A percentile compares a stretch with the other conserved stretches of the same genome.
phyloP scores from a whole-genome alignment of 2,113 vertebrate genomes.

The Amphiprion percula region DNA sequence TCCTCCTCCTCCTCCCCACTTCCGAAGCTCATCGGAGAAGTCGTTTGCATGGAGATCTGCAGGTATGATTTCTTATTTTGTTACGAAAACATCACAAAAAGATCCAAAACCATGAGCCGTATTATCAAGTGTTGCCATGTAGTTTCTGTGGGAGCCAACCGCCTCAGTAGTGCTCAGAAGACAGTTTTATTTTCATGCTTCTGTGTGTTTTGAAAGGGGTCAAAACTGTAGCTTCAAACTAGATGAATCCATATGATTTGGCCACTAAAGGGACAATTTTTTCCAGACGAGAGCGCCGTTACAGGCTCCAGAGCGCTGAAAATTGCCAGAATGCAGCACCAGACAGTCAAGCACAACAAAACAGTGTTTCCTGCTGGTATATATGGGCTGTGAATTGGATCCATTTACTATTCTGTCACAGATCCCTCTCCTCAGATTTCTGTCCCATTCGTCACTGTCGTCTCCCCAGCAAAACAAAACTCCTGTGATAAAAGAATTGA shows the following conservation, averaged over 20 bases:
- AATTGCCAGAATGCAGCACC: conserved; percentile 26
- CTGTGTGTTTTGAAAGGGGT: background rate
- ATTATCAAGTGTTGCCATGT: background rate
- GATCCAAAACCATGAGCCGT: background rate
- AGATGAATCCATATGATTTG: conserved; percentile 11
- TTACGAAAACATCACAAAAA: background rate
- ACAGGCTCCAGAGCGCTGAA: conserved; percentile 31
- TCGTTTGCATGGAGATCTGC: conserved; percentile 97
- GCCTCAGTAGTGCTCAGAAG: background rate
- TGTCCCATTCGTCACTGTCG: conserved; percentile 35
- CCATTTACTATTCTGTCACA: conserved; percentile 60
- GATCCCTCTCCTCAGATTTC: conserved; percentile 39
- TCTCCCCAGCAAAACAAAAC: conserved; percentile 38
- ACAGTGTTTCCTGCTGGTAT: conserved; percentile 20
- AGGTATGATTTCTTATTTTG: conserved; percentile 84
- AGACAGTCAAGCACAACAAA: conserved; percentile 45
- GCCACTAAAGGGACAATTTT: background rate
- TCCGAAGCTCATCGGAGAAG: conserved; percentile 95
- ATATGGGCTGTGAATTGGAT: conserved; percentile 36
- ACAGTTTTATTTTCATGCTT: background rate
- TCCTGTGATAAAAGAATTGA: background rate
- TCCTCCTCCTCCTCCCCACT: conserved; percentile 62
- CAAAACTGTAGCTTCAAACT: background rate
- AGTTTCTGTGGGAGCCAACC: background rate
- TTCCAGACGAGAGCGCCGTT: conserved; percentile 24